These are phyloP conservation scores for Phalacrocorax pelagicus DNA, from an alignment of 2,113 vertebrate species.

Conservation along the genomic window DNA sequence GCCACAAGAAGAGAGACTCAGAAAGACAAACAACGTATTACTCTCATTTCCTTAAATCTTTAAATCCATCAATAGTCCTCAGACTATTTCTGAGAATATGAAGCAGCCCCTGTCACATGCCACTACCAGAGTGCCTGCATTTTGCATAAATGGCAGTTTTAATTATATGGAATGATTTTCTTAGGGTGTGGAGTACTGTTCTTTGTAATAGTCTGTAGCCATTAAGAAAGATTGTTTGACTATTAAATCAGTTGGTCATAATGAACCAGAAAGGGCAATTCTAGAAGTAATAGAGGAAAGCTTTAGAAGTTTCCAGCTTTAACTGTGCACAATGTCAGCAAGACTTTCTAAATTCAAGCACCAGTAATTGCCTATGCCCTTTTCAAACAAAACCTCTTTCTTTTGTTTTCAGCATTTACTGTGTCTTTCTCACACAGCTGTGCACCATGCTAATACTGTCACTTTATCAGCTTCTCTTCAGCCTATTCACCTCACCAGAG, in stretches of 20 bases:
- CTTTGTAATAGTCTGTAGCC: not conserved
- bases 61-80: not conserved
- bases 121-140: not conserved
- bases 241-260: not conserved
- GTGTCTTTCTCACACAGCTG: not conserved
- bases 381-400: not conserved
- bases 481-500: slow-evolving; percentile 41
- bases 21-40: not conserved
- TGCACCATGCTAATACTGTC: not conserved
- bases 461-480: slow-evolving; percentile 53
- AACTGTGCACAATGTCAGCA: not conserved
- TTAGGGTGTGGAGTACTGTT: not conserved
- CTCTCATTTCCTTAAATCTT: not conserved
- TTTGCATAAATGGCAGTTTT: not conserved
- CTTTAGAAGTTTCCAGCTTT: not conserved
- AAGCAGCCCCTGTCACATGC: not conserved
- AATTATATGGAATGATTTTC: not conserved
- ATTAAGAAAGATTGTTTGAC: not conserved
- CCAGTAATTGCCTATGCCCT: not conserved
- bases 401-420: not conserved
- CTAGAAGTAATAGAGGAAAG: not conserved
- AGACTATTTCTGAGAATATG: not conserved
- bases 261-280: not conserved
- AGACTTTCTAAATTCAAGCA: not conserved
- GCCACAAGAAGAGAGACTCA: not conserved